Percentiles rank a stretch among this genome's conserved stretches.
phyloP scores from a whole-genome alignment of 2,113 vertebrate genomes.

The Bubo bubo region DNA sequence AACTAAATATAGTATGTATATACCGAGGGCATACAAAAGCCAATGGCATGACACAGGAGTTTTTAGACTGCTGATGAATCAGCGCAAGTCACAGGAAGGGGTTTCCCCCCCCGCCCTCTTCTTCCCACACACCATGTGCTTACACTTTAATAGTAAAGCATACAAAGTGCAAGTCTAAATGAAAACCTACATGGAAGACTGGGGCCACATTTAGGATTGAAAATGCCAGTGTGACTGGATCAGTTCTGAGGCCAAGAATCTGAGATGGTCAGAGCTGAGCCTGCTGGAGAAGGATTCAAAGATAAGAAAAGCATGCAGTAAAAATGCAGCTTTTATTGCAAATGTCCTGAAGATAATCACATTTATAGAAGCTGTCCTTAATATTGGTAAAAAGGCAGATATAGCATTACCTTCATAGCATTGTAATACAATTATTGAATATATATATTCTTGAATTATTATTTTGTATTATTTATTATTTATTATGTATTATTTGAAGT shows the following conservation, averaged over 20 bases:
- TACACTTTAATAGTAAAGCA: neutral
- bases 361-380: neutral
- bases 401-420: neutral
- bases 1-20: neutral
- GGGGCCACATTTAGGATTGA: neutral
- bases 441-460: too few relatives aligned
- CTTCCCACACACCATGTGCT: neutral
- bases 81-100: neutral
- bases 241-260: neutral
- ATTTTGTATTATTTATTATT: too few relatives aligned
- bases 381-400: neutral
- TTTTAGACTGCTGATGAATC: neutral
- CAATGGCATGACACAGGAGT: neutral
- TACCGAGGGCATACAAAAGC: neutral
- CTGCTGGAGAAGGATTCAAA: neutral
- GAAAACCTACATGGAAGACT: neutral
- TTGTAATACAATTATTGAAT: too few relatives aligned
- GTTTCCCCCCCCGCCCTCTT: fast-evolving
- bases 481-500: too few relatives aligned
- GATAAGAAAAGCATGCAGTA: neutral
- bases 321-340: neutral
- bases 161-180: neutral
- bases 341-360: neutral
- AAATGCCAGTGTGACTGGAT: neutral
- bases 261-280: neutral